Evolutionary conservation across 2,888 invertebrate genomes (phyloP), one percentile per base, ranked within the genome.

Genomic region (Heliconius cydno): DNA sequence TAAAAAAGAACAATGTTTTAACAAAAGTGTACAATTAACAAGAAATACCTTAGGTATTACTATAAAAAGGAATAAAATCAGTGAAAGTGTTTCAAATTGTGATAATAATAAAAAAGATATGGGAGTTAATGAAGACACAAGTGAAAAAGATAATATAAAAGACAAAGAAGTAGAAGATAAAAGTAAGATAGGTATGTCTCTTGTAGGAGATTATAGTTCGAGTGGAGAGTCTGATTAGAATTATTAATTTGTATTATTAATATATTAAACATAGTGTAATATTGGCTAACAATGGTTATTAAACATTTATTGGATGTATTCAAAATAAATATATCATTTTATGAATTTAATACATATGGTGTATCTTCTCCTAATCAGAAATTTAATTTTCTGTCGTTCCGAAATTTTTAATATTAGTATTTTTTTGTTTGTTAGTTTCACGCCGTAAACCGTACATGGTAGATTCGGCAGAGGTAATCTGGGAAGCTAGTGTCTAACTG

Each of bases 1-100:
- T 0, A 96, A 96, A 84, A 94, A 94, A 75, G 96, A 96, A 83
- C 96, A 96, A 83, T 92, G 94, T 0, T 86, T 96, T 0, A 94
- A 87, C 77, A 94, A 93, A 86, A 91, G 84, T 81, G 79, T 84
- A 38, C 81, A 82, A 2, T 83, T 94, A 67, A 91, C 90, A 10
- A 91, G 95, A 86, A 91, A 91, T 85, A 82, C 88, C 15, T 88
- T 95, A 81, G 95, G 95, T 1, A 94, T 95, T 65, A 88, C 89
- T 60, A 82, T 95, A 57, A 95, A 93, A 82, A 89, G 81, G 13
- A 76, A 30, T 25, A 79, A 77, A 38, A 22, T 6, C 13, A 73
- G 80, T 72, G 84, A 38, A 10, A 73, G 4, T 60, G 38, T 28
- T 46, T 13, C n/a, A 77, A 46, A 41, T 28, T 10, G 13, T 28